A percentile compares a stretch with the other conserved stretches of the same genome.
These are phyloP conservation scores for Agrilus mali DNA, from an alignment of 2,888 invertebrate species.

Conservation along the genomic window DNA sequence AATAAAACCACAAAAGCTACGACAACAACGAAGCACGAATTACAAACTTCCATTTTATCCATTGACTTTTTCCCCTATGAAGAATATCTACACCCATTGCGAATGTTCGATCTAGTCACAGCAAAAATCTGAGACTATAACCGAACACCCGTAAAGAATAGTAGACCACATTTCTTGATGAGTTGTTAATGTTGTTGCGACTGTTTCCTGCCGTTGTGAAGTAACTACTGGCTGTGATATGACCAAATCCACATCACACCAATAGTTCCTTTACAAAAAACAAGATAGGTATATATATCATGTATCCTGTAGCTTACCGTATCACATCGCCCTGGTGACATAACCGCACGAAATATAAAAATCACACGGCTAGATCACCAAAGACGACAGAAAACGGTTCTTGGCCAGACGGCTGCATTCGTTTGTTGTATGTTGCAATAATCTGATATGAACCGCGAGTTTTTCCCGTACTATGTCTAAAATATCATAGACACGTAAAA, in stretches of 20 bases:
- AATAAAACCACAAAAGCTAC: conserved; percentile 26
- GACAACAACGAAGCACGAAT: conserved; percentile 25
- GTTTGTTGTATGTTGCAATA: neutral
- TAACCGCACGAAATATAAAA: conserved; percentile 21
- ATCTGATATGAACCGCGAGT: conserved; percentile 22
- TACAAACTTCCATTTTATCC: too few species aligned
- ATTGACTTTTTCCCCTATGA: too few species aligned
- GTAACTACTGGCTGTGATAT: conserved; percentile 36
- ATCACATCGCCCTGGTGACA: conserved; percentile 22
- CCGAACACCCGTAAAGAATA: conserved; percentile 29
- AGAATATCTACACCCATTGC: conserved; percentile 24
- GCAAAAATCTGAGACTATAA: conserved; percentile 25
- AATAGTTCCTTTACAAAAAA: conserved; percentile 28
- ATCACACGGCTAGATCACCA: conserved; percentile 37
- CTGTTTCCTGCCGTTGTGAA: conserved; percentile 19
- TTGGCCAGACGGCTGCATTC: too few species aligned
- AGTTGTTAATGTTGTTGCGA: neutral
- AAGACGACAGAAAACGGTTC: conserved; percentile 21
- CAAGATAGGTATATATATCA: conserved; percentile 3
- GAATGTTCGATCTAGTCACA: conserved; percentile 37
- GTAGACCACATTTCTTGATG: conserved; percentile 8
- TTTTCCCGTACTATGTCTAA: conserved; percentile 27
- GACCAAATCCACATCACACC: conserved; percentile 28
- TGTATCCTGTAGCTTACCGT: conserved; percentile 1
- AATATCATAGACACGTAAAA: conserved; percentile 20